Conservation (phyloP, 2,888 invertebrate species). For the Sphinx pinastri region DNA sequence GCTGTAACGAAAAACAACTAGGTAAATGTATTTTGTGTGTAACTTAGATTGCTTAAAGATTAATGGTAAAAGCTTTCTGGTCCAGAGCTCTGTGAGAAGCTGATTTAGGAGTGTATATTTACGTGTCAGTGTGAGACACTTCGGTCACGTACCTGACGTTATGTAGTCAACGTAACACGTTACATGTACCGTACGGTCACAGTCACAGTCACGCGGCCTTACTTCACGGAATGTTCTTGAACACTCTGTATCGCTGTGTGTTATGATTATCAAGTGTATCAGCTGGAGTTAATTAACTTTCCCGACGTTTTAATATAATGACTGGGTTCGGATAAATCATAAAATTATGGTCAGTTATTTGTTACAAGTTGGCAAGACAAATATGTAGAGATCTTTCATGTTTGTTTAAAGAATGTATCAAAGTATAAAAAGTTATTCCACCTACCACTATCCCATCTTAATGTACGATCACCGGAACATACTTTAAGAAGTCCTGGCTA, state of each 20-base stretch:
- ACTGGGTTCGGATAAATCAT: background rate
- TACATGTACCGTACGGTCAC: conserved; percentile 15
- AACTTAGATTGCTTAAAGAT: background rate
- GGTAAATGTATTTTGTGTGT: conserved; percentile 5
- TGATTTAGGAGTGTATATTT: background rate
- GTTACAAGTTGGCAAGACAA: too few species aligned
- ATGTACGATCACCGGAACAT: too few species aligned
- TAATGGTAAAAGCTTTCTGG: background rate
- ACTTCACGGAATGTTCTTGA: conserved; percentile 5
- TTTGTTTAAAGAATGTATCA: too few species aligned
- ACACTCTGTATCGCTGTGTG: background rate
- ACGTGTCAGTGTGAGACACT: background rate
- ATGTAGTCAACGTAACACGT: conserved; percentile 18
- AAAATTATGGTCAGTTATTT: background rate
- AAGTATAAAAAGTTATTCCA: too few species aligned
- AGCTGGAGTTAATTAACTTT: background rate
- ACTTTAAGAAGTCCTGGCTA: too few species aligned
- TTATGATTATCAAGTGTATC: conserved; percentile 1
- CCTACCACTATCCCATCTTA: too few species aligned
- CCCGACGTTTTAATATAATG: background rate
- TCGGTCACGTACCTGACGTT: conserved; percentile 15
- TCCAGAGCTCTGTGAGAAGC: background rate
- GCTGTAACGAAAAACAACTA: conserved; percentile 8
- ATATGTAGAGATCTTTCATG: too few species aligned
- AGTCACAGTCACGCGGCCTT: background rate